Conservation (phyloP, 2,888 invertebrate species). For the Drosophila paramelanica region DNA sequence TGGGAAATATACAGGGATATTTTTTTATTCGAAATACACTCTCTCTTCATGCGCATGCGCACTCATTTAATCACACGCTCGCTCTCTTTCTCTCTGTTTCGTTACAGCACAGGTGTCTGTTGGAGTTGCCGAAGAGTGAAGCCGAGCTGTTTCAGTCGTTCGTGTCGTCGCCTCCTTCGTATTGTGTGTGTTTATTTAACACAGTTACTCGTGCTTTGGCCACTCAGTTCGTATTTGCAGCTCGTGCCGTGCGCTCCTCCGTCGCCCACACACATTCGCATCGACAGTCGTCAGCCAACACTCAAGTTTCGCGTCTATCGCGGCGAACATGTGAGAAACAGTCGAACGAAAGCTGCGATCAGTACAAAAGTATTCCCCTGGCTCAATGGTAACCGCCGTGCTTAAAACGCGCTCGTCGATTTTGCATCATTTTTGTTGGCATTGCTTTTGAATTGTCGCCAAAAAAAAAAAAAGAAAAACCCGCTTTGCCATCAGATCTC, state of each 20-base stretch:
- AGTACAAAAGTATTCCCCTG: slow-evolving; percentile 17
- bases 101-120: slow-evolving; percentile 47
- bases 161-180: slow-evolving; percentile 32
- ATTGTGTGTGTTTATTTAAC: slow-evolving; percentile 73
- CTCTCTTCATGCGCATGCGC: slow-evolving; percentile 55
- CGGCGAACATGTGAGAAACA: slow-evolving; percentile 49
- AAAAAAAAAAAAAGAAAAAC: not conserved
- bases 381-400: slow-evolving; percentile 53
- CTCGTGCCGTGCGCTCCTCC: slow-evolving; percentile 63
- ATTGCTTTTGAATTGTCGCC: slow-evolving; percentile 13
- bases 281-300: not conserved
- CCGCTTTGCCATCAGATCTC: not conserved
- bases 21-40: slow-evolving; percentile 5
- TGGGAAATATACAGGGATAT: slow-evolving; percentile 70
- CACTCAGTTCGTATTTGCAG: slow-evolving; percentile 74
- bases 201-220: slow-evolving; percentile 64
- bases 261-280: not conserved
- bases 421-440: slow-evolving; percentile 34
- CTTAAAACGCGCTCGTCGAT: slow-evolving; percentile 28
- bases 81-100: slow-evolving; percentile 15
- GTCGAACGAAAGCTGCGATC: slow-evolving; percentile 20
- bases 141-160: slow-evolving; percentile 22
- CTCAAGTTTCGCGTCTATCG: slow-evolving; percentile 30
- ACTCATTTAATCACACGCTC: not conserved
- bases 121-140: slow-evolving; percentile 22